phyloP scores from a whole-genome alignment of 2,797 vertebrate species.

The Phoeniculus purpureus region DNA sequence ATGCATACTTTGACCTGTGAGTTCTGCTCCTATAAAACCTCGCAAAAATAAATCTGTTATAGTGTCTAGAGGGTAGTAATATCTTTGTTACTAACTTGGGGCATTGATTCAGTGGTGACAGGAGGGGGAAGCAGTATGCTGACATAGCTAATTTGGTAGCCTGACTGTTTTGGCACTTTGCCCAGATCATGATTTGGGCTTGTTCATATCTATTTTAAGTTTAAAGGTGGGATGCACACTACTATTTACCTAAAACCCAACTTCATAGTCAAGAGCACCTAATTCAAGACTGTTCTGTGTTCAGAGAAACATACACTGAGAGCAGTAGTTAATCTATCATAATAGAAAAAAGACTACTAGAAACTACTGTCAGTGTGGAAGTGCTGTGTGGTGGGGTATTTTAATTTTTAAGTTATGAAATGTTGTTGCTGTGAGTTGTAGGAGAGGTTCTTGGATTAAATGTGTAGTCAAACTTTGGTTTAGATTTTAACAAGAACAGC shows the following conservation, averaged over 20 bases:
- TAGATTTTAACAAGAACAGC: not conserved
- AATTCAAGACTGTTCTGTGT: not conserved
- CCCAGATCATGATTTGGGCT: not conserved
- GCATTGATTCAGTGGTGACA: slow-evolving; percentile 3
- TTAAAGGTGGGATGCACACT: not conserved
- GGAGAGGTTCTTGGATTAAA: not conserved
- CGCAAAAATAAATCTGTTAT: not conserved
- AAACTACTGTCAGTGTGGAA: not conserved
- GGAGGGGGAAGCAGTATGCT: slow-evolving; percentile 34
- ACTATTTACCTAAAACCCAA: not conserved
- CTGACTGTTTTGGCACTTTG: not conserved
- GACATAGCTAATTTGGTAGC: slow-evolving; percentile 15
- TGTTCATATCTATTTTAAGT: not conserved
- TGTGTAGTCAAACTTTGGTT: not conserved
- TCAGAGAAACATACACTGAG: not conserved
- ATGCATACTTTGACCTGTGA: not conserved
- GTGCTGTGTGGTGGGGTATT: not conserved
- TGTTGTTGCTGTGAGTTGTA: not conserved
- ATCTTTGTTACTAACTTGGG: not conserved
- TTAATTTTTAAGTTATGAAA: not conserved
- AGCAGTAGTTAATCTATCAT: not conserved
- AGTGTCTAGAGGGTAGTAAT: not conserved
- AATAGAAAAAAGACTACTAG: not conserved
- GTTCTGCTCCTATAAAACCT: not conserved
- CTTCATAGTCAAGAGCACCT: not conserved